Conservation (phyloP, 2,797 vertebrate species). For the Pseudomugil tenellus region DNA sequence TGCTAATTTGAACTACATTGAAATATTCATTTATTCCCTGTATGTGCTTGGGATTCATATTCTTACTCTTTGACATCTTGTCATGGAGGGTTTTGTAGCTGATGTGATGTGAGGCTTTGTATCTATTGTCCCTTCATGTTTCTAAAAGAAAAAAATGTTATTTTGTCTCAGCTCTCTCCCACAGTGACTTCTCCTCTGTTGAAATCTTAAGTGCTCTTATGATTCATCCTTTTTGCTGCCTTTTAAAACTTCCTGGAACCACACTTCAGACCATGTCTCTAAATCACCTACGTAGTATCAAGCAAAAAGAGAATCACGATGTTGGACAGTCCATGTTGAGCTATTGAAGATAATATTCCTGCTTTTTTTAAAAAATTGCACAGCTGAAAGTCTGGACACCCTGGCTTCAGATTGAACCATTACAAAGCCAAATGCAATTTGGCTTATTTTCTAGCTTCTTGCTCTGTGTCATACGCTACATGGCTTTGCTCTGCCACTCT, state of each 20-base stretch:
- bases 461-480: slow-evolving; percentile 42
- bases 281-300: slow-evolving; percentile 31
- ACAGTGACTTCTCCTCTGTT: slow-evolving; percentile 10
- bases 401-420: slow-evolving; percentile 60
- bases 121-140: background rate
- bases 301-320: slow-evolving; percentile 17
- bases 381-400: slow-evolving; percentile 45
- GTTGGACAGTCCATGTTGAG: slow-evolving; percentile 25
- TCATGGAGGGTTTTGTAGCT: background rate
- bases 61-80: background rate
- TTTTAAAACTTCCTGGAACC: slow-evolving; percentile 24
- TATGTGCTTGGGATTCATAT: background rate
- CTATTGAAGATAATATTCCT: slow-evolving; percentile 48
- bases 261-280: slow-evolving; percentile 26
- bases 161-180: background rate
- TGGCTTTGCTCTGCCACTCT: slow-evolving; percentile 48
- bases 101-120: background rate
- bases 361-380: slow-evolving; percentile 45
- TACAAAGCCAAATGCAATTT: slow-evolving; percentile 63
- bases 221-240: slow-evolving; percentile 53
- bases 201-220: slow-evolving; percentile 36
- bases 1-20: background rate
- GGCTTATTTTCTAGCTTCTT: slow-evolving; percentile 65
- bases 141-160: slow-evolving; percentile 1
- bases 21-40: background rate